Evolutionary conservation across 2,797 vertebrate genomes (phyloP), one percentile per base, ranked within the genome.

Genomic region (Menidia menidia): DNA sequence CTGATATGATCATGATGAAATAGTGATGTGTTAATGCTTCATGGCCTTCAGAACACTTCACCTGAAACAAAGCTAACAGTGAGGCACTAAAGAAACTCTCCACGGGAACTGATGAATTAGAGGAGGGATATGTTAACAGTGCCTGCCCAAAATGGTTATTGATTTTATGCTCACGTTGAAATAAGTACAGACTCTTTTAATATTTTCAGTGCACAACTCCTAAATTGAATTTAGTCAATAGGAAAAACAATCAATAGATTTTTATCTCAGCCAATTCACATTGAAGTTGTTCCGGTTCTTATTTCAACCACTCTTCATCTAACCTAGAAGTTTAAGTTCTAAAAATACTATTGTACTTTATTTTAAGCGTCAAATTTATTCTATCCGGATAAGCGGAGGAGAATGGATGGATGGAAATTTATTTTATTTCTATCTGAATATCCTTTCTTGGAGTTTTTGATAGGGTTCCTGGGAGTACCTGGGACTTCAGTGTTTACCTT

Each of bases 121-220:
- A 39, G 10, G 8, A 39, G 35, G 35, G 35, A 39, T 39, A 39
- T 39, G 3, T 87, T 87, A 87, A 89, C 86, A 80, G 57, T 55
- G 68, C 31, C 63, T 33, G 61, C 66, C 67, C 74, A 81, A 85
- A 90, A 85, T 85, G 63, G 80, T 65, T 87, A 89, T 88, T 86
- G 90, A 91, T 88, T 90, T 86, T 71, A 80, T 80, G 78, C 75
- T 90, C 70, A 72, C 75, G 73, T 84, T 25, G 81, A 90, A 88
- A 91, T 85, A 88, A 85, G 83, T 73, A 78, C 71, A 82, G 74
- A 82, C 58, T 81, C 75, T 78, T 79, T 82, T 84, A 80, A 87
- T 87, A 82, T 88, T 88, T 87, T 64, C 16, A 2, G 64, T 72
- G 71, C 68, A 63, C 68, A 81, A 70, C 76, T 66, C 41, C 64